These are phyloP conservation scores for Labeo catla DNA, from an alignment of 2,113 vertebrate genomes.

Conservation along the genomic window DNA sequence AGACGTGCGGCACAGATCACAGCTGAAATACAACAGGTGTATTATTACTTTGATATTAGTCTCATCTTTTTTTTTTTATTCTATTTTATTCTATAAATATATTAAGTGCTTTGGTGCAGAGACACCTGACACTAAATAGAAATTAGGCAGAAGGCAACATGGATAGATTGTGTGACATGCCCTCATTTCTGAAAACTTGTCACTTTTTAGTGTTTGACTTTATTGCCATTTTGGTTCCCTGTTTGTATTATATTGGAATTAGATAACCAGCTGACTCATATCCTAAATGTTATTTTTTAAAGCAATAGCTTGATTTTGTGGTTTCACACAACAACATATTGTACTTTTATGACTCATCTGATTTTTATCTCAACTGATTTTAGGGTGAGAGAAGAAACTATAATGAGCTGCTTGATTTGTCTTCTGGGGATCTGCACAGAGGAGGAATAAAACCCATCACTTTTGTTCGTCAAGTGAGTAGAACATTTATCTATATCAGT, in stretches of 20 bases:
- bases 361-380: not conserved
- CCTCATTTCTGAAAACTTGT: not conserved
- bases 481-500: not conserved
- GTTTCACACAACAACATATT: not conserved
- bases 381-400: conserved; percentile 68
- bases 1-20: conserved; percentile 42
- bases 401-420: conserved; percentile 65
- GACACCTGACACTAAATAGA: no score
- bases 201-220: no score
- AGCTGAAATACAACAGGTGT: conserved; percentile 62
- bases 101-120: not conserved
- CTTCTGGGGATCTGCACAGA: conserved; percentile 63
- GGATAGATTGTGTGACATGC: not conserved
- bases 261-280: not conserved
- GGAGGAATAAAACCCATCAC: conserved; percentile 71
- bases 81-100: no score
- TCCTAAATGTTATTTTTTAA: not conserved
- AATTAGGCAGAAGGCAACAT: no score
- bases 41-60: not conserved
- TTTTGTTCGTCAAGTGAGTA: conserved; percentile 73
- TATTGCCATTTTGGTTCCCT: no score
- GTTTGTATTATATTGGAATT: not conserved
- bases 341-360: not conserved
- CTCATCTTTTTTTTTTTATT: not conserved
- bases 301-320: not conserved